Evolutionary conservation across 2,113 vertebrate genomes (phyloP), one percentile per base, ranked within the genome.

Genomic region (Pluvialis apricaria): DNA sequence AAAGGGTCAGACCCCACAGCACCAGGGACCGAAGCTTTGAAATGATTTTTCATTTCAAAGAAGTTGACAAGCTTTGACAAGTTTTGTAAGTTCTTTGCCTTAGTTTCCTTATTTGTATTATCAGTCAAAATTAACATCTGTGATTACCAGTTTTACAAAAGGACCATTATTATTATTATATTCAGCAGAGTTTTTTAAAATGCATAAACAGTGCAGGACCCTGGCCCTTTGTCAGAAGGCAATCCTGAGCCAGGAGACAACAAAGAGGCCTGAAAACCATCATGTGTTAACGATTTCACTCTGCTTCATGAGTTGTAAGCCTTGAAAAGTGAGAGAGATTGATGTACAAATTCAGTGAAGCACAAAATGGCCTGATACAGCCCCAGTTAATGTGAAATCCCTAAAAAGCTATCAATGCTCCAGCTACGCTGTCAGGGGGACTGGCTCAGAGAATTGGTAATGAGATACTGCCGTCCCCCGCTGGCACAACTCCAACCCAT

Each of bases 301-400:
- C 40, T 0, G 2, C 69, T 93, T 95, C 88, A 81, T 69, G 83
- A 72, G 49, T 44, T 85, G n/a, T 54, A 86, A 82, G 58, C 64
- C 83, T 86, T 64, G 38, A 68, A 89, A 95, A 92, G 77, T 83
- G 80, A 91, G 58, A 87, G 26, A 96, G 92, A 95, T 86, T 91
- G 96, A 94, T 88, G 92, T 66, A 87, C 77, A 91, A 90, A 91
- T 89, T 82, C 87, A 87, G 44, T 49, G 89, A 95, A 92, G 91
- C 89, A 89, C 87, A 95, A 92, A 97, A 93, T 94, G 77, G 29
- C 57, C 77, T 64, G 52, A 72, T 76, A 77, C 55, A 88, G 86
- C 85, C 38, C 42, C 60, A 57, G 82, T 73, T 92, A 94, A 96
- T 72, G 76, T 72, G 84, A 95, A 93, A 95, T 66, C 77, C 82